Percentiles rank a stretch among this genome's conserved stretches.
Evolutionary conservation across 2,888 invertebrate genomes (phyloP).

Genomic region (Hyalella azteca): DNA sequence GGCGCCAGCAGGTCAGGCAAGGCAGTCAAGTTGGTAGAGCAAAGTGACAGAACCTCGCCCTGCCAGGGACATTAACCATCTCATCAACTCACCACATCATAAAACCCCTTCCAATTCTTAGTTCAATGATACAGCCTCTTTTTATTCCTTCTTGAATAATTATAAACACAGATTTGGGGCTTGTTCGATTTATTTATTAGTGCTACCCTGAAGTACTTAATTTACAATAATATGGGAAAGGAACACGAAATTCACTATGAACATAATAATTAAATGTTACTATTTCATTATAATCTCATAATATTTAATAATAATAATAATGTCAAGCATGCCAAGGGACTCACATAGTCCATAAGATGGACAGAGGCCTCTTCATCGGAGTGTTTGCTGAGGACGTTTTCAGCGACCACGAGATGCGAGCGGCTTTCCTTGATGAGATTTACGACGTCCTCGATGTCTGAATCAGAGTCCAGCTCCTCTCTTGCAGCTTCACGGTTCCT

Average conservation of each 20-base stretch:
- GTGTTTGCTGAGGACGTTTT: slow-evolving; percentile 68
- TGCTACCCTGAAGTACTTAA: not conserved
- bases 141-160: too few species aligned
- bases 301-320: too few species aligned
- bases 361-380: slow-evolving; percentile 49
- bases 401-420: slow-evolving; percentile 70
- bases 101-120: too few species aligned
- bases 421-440: slow-evolving; percentile 72
- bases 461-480: slow-evolving; percentile 68
- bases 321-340: too few species aligned
- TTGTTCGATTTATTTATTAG: too few species aligned
- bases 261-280: too few species aligned
- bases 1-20: slow-evolving; percentile 13
- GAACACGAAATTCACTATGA: too few species aligned
- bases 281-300: too few species aligned
- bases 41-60: slow-evolving; percentile 16
- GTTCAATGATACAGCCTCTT: too few species aligned
- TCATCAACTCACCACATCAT: too few species aligned
- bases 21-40: slow-evolving; percentile 5
- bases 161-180: too few species aligned
- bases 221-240: too few species aligned
- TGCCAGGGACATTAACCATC: not conserved
- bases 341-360: slow-evolving; percentile 48
- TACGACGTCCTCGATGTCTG: slow-evolving; percentile 72
- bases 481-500: slow-evolving; percentile 38